Evolutionary conservation across 2,797 vertebrate genomes (phyloP).

Genomic region (Jordanella pulchra): DNA sequence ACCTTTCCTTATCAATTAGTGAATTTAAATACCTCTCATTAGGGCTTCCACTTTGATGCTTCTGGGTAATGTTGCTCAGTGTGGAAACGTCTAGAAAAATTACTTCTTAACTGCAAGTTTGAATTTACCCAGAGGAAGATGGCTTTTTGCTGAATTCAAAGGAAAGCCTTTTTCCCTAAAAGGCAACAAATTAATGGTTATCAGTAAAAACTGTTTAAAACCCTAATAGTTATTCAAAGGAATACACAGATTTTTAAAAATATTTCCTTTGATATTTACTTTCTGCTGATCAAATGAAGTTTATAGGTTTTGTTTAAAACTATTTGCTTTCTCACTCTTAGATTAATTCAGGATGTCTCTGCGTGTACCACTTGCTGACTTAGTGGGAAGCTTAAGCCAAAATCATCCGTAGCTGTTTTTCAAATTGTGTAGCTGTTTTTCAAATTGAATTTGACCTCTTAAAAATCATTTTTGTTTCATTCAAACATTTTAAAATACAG

Average conservation of each 20-base stretch:
- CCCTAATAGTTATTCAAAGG: neutral
- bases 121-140: neutral
- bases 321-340: too few relatives aligned
- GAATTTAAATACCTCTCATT: constrained; percentile 10
- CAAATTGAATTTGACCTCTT: neutral
- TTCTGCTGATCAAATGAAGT: too few relatives aligned
- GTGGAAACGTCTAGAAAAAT: neutral
- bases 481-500: neutral
- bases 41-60: neutral
- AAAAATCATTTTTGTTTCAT: neutral
- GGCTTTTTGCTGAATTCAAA: neutral
- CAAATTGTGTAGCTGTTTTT: too few relatives aligned
- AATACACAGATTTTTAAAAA: neutral
- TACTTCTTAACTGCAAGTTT: neutral
- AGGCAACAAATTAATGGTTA: neutral
- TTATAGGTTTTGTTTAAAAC: too few relatives aligned
- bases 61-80: neutral
- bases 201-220: neutral
- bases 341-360: too few relatives aligned
- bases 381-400: neutral
- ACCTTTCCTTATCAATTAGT: neutral
- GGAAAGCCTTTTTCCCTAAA: neutral
- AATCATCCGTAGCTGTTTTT: neutral
- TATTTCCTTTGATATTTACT: neutral
- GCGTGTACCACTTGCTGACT: too few relatives aligned